Percentiles rank a stretch among this genome's conserved stretches.
phyloP scores from a whole-genome alignment of 2,888 invertebrate genomes.

The Scotopteryx bipunctaria region DNA sequence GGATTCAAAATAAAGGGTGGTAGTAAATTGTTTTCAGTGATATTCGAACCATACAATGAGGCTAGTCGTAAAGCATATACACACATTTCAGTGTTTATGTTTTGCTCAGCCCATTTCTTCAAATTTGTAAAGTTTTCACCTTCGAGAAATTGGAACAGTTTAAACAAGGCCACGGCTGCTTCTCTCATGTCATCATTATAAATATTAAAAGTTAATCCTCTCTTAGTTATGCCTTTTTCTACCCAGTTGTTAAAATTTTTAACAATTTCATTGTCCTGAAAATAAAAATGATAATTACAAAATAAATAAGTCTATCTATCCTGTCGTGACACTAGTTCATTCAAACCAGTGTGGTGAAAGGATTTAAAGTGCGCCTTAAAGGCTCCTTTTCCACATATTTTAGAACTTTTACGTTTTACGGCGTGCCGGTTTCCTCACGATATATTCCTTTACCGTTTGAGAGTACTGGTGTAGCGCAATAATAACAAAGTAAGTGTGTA shows the following conservation, averaged over 20 bases:
- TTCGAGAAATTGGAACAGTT: conserved; percentile 64
- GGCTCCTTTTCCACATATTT: too few species aligned
- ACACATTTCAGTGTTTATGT: conserved; percentile 77
- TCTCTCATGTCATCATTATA: conserved; percentile 75
- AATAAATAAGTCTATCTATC: too few species aligned
- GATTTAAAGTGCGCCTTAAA: too few species aligned
- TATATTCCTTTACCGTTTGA: too few species aligned
- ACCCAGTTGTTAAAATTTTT: conserved; percentile 49
- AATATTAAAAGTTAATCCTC: conserved; percentile 73
- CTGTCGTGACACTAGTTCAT: too few species aligned
- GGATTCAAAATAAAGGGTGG: conserved; percentile 79
- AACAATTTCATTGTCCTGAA: conserved; percentile 57
- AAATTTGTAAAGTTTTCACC: conserved; percentile 60
- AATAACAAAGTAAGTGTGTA: too few species aligned
- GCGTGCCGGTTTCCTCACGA: too few species aligned
- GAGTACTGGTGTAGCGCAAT: too few species aligned
- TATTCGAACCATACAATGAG: conserved; percentile 62
- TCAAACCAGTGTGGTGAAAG: too few species aligned
- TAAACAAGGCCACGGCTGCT: conserved; percentile 71
- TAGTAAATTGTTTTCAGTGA: conserved; percentile 39
- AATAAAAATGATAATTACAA: conserved; percentile 33
- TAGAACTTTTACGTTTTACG: too few species aligned
- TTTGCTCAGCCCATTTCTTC: conserved; percentile 61
- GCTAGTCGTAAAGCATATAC: conserved; percentile 73
- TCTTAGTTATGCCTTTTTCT: conserved; percentile 53